Percentiles rank a stretch among this genome's conserved stretches.
These are phyloP conservation scores for Pelobates cultripes DNA, from an alignment of 2,797 vertebrate species.

Conservation along the genomic window DNA sequence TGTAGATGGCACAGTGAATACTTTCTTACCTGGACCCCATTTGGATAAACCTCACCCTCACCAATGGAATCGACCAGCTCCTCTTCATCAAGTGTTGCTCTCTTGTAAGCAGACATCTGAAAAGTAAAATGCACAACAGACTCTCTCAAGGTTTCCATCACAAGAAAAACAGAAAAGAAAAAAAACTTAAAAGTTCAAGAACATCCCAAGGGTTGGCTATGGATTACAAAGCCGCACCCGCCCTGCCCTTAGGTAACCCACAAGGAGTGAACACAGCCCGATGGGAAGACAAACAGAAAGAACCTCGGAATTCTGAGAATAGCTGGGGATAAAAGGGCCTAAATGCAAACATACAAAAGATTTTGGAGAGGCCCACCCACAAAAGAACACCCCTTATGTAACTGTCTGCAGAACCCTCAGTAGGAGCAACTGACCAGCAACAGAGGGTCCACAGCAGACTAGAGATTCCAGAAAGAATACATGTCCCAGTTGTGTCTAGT, in stretches of 20 bases:
- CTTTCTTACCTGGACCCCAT: conserved; percentile 82
- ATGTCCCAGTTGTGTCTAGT: no score
- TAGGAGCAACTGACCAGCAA: neutral
- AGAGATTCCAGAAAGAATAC: no score
- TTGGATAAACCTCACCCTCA: conserved; percentile 82
- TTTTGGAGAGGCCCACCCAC: neutral
- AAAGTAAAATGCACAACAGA: conserved; percentile 82
- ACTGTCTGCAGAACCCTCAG: neutral
- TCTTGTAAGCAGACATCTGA: conserved; percentile 96
- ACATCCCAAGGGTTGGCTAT: neutral
- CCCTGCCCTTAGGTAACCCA: neutral
- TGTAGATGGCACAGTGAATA: no score
- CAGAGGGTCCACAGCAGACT: no score
- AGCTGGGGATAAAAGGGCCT: no score
- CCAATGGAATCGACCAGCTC: conserved; percentile 85
- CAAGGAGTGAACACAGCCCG: neutral
- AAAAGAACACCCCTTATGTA: neutral
- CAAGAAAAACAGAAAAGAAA: neutral
- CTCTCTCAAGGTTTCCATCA: conserved; percentile 84
- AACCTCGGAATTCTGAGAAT: neutral
- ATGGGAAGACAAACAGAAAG: neutral
- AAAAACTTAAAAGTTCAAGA: no score
- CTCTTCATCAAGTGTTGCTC: conserved; percentile 92
- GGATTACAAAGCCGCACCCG: neutral
- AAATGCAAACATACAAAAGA: neutral